Percentiles rank a stretch among this genome's conserved stretches.
Evolutionary conservation across 2,888 invertebrate species (phyloP).

Genomic region (Leptarthrus brevirostris): DNA sequence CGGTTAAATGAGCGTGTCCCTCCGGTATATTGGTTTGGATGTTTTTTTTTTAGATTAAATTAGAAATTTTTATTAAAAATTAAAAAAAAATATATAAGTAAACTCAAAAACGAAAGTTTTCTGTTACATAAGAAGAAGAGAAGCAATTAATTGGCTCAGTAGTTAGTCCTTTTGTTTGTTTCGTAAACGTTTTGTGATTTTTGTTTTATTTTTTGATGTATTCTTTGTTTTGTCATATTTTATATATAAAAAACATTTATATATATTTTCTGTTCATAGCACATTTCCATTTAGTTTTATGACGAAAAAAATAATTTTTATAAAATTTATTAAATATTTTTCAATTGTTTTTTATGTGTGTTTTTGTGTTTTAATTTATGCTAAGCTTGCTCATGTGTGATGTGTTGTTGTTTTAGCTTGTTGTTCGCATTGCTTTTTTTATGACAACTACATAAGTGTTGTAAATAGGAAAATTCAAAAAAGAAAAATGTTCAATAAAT

Average conservation of each 20-base stretch:
- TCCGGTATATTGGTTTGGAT: constrained; percentile 43
- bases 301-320: constrained; percentile 29
- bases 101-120: not conserved
- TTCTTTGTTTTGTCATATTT: constrained; percentile 44
- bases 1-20: constrained; percentile 43
- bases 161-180: constrained; percentile 45
- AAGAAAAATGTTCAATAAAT: too few relatives aligned
- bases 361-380: constrained; percentile 22
- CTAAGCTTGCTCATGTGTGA: not conserved
- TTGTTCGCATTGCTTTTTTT: not conserved
- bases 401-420: not conserved
- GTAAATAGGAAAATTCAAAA: too few relatives aligned
- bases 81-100: constrained; percentile 12
- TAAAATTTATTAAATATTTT: constrained; percentile 47
- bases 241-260: constrained; percentile 16
- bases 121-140: constrained; percentile 3
- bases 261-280: constrained; percentile 44
- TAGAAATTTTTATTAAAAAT: constrained; percentile 7
- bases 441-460: too few relatives aligned
- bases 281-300: constrained; percentile 34
- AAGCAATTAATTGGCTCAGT: constrained; percentile 19
- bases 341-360: constrained; percentile 31
- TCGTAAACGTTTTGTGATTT: constrained; percentile 25
- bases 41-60: too few relatives aligned
- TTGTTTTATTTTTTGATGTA: constrained; percentile 16